Percentiles rank a stretch among this genome's conserved stretches.
Conservation (phyloP, 2,888 invertebrate species). For the Maniola hyperantus region DNA sequence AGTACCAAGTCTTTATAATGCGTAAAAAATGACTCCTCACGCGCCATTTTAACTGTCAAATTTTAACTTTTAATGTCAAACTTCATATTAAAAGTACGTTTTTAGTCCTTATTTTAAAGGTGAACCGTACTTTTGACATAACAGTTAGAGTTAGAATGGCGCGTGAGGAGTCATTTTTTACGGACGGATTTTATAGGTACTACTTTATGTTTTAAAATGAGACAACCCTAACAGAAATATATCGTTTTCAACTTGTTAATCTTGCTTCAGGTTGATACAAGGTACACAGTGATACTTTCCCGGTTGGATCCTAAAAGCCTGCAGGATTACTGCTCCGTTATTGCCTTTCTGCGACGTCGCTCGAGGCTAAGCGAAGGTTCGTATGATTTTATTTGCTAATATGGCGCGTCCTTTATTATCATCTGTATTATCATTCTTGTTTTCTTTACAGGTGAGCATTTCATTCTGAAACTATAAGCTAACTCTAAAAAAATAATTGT, state of each 20-base stretch:
- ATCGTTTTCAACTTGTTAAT: slow-evolving; percentile 51
- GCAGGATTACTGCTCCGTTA: slow-evolving; percentile 66
- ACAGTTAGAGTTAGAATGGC: too few species aligned
- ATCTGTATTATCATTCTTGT: slow-evolving; percentile 5
- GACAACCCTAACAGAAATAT: slow-evolving; percentile 2
- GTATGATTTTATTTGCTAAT: slow-evolving; percentile 60
- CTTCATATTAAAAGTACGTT: too few species aligned
- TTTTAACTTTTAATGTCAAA: too few species aligned
- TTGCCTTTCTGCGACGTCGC: slow-evolving; percentile 53
- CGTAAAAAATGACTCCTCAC: too few species aligned
- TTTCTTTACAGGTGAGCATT: background rate
- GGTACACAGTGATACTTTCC: slow-evolving; percentile 55
- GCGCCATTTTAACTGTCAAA: too few species aligned
- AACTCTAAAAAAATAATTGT: too few species aligned
- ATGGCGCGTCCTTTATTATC: slow-evolving; percentile 38
- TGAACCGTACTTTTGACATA: too few species aligned
- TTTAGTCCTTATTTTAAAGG: too few species aligned
- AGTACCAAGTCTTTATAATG: too few species aligned
- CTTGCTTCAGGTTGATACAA: slow-evolving; percentile 51
- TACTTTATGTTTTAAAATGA: background rate
- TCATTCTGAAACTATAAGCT: background rate
- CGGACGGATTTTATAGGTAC: too few species aligned
- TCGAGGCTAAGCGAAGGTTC: slow-evolving; percentile 35
- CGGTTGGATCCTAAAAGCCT: slow-evolving; percentile 47
- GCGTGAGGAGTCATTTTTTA: too few species aligned